Evolutionary conservation across 2,888 invertebrate genomes (phyloP).

Genomic region (Xestia rhomboidea): DNA sequence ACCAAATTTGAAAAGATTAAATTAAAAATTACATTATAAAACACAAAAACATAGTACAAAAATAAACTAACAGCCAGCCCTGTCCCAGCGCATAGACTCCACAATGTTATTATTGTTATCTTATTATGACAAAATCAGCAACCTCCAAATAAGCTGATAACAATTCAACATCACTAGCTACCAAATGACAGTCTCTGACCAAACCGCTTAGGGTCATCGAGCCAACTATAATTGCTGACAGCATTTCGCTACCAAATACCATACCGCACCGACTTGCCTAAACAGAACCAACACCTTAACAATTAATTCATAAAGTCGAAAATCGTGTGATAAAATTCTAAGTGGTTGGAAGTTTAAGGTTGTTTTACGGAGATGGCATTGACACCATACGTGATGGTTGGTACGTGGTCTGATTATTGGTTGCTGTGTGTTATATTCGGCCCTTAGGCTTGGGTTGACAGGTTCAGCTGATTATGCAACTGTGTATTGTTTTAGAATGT

Average conservation of each 20-base stretch:
- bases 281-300: conserved; percentile 21
- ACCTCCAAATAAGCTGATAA: neutral
- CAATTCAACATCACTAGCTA: conserved; percentile 41
- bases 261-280: conserved; percentile 20
- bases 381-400: conserved; percentile 77
- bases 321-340: conserved; percentile 20
- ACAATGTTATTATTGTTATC: no score
- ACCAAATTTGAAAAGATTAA: no score
- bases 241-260: conserved; percentile 68
- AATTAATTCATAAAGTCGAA: conserved; percentile 33
- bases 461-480: conserved; percentile 34
- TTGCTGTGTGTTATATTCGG: conserved; percentile 28
- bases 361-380: conserved; percentile 72
- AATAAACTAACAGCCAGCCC: no score
- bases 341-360: conserved; percentile 17
- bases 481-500: conserved; percentile 31
- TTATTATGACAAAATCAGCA: neutral
- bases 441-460: conserved; percentile 33
- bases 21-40: no score
- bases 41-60: no score
- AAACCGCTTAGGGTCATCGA: conserved; percentile 75
- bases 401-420: conserved; percentile 65
- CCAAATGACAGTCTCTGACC: conserved; percentile 61
- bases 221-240: conserved; percentile 73
- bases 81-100: no score